Conservation (phyloP, 2,888 invertebrate species). For the Ormyrus thymus region DNA sequence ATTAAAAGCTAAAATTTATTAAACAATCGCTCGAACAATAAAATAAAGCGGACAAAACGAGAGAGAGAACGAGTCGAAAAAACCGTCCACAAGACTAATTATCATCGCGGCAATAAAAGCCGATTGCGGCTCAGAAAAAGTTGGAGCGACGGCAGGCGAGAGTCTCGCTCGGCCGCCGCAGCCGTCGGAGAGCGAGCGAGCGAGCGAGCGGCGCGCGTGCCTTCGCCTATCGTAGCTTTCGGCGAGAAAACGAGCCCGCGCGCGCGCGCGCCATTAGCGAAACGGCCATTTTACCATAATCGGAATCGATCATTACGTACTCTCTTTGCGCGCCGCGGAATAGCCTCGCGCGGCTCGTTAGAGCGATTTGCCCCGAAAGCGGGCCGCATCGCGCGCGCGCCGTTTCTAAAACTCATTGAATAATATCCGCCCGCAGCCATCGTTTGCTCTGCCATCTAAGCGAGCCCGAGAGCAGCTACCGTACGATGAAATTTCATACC, state of each 20-base stretch:
- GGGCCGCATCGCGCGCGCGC: background rate
- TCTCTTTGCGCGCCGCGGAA: conserved; percentile 19
- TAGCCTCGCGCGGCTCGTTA: conserved; percentile 20
- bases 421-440: conserved; percentile 45
- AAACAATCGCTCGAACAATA: no score
- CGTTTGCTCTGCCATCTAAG: conserved; percentile 41
- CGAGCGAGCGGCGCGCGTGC: conserved; percentile 6
- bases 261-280: conserved; percentile 20
- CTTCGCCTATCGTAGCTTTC: conserved; percentile 18
- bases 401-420: conserved; percentile 45
- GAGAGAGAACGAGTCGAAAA: no score
- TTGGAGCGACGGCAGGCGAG: conserved; percentile 40
- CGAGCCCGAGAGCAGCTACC: conserved; percentile 12
- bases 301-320: conserved; percentile 46
- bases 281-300: conserved; percentile 47
- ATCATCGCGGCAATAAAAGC: no score
- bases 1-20: no score
- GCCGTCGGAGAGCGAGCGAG: conserved; percentile 5
- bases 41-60: no score
- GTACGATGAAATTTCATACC: conserved; percentile 48
- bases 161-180: background rate
- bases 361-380: conserved; percentile 34
- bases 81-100: no score
- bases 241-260: conserved; percentile 5
- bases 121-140: background rate